phyloP scores from a whole-genome alignment of 2,113 vertebrate genomes.

The Erythrocercus mccallii region DNA sequence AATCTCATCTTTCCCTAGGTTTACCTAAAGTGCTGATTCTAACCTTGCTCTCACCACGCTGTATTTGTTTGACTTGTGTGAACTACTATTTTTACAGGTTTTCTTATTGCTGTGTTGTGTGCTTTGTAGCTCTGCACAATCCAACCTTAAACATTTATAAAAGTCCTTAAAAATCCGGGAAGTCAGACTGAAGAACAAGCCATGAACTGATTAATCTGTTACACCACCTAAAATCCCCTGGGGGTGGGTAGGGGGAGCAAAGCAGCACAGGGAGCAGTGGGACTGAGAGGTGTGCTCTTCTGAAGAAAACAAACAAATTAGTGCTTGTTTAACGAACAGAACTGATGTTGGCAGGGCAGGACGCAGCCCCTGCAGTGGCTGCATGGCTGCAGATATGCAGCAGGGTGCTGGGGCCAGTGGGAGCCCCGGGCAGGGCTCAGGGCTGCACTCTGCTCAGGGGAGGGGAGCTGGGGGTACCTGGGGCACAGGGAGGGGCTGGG shows the following conservation, averaged over 20 bases:
- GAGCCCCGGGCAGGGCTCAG: not conserved
- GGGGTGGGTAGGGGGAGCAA: too few species aligned
- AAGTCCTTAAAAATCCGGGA: not conserved
- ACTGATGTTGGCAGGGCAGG: not conserved
- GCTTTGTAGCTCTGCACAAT: not conserved
- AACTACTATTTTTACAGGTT: not conserved
- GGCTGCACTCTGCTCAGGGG: not conserved
- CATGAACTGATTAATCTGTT: not conserved
- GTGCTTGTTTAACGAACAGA: not conserved
- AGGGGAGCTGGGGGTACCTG: not conserved
- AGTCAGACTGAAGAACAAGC: not conserved
- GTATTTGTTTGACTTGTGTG: not conserved
- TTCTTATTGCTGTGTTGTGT: not conserved
- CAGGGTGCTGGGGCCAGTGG: not conserved
- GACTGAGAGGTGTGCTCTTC: not conserved
- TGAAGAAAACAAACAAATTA: not conserved
- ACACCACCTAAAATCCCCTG: fast-evolving
- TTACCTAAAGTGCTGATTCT: not conserved
- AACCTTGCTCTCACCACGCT: not conserved
- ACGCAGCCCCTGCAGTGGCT: not conserved
- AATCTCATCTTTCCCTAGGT: not conserved
- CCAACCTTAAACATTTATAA: not conserved
- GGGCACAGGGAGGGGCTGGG: not conserved
- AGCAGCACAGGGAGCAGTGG: not conserved
- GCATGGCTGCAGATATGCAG: not conserved